Base-by-base conservation (phyloP, 2,797 vertebrate species). In the Pipistrellus kuhlii region DNA sequence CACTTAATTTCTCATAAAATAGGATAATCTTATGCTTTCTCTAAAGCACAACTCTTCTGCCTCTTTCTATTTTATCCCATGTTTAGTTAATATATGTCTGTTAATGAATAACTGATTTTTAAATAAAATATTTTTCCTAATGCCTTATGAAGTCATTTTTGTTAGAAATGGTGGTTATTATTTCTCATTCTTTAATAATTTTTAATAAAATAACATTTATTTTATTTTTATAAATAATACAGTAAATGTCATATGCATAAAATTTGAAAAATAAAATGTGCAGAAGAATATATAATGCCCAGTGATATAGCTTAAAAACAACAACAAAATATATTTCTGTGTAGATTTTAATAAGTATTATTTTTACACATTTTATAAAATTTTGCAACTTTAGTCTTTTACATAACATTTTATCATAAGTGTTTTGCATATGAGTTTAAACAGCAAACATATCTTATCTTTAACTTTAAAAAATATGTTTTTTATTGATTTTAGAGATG, bases 401-500 rank as follows among this genome's bases (percentile, higher is more conserved):
- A 66, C n/a, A 25, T 62, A 44, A 64, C 32, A 68, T 55, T 77
- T 90, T 62, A 68, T 75, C 13, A 82, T 44, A 53, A 68, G 8
- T n/a, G 3, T 66, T 91, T 91, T 59, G 68, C 14, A 8, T 13
- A 17, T 53, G 48, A 53, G 23, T 92, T 94, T 88, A 81, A 92
- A 71, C 3, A 44, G 48, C 30, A 91, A 69, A 64, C 10, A 46
- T 18, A 46, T 32, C n/a, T 90, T 48, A 38, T 4, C 5, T 32
- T n/a, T 32, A 44, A 18, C 32, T 55, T 55, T 23, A 4, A 55
- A 55, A 55, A 55, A 55, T 55, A 55, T 55, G 51, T 21, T 55
- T 55, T 55, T 55, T 21, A 55, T 27, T 27, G 27, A 62, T 30
- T 62, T 62, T 62, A 62, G 59, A 62, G 59, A 62, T 25, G 25